Percentiles rank a stretch among this genome's conserved stretches.
Conservation (phyloP, 1,140 invertebrate genomes). For the Diachasmimorpha longicaudata region DNA sequence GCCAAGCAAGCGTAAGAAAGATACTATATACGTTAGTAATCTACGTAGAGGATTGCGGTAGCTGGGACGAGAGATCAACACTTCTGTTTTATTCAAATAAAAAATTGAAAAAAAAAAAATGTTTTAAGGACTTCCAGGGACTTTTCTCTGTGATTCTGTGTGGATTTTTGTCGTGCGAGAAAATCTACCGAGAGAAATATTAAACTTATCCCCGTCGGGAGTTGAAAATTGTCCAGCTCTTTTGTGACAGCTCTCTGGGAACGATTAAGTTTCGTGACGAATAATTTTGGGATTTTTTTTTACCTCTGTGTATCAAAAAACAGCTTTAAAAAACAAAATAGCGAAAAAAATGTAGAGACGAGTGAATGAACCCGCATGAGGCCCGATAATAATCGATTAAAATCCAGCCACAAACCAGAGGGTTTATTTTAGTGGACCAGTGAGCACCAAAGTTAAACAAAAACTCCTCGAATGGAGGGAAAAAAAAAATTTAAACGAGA, state of each 20-base stretch:
- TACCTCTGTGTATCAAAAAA: too few relatives aligned
- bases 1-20: slow-evolving; percentile 11
- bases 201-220: background rate
- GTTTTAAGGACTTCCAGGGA: background rate
- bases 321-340: background rate
- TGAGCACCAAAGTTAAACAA: background rate
- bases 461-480: background rate
- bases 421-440: background rate
- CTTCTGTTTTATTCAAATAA: background rate
- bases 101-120: background rate
- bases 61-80: background rate
- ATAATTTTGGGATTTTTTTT: background rate
- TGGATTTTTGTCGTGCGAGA: background rate
- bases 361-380: background rate
- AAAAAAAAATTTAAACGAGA: slow-evolving; percentile 8
- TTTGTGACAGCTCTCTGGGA: background rate
- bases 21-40: background rate
- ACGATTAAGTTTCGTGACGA: background rate
- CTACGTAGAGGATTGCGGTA: slow-evolving; percentile 1
- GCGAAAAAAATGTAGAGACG: background rate
- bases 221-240: background rate
- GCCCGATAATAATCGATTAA: background rate
- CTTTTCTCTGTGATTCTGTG: background rate
- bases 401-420: background rate
- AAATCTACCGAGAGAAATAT: background rate